Percentiles rank a stretch among this genome's conserved stretches.
Evolutionary conservation across 2,113 vertebrate genomes (phyloP).

Genomic region (Solea senegalensis): DNA sequence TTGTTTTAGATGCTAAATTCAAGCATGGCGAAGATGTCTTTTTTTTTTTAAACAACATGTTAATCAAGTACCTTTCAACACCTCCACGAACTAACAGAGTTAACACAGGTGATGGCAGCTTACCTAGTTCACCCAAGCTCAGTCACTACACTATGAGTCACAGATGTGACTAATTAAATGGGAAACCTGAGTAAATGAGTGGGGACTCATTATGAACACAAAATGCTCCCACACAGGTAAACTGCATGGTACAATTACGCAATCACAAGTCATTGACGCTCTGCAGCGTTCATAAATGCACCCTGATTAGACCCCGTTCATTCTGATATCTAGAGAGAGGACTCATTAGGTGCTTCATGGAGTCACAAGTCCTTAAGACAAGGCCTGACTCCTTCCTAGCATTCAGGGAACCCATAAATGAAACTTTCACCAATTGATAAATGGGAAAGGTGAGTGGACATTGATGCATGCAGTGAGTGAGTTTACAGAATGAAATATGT

Average conservation of each 20-base stretch:
- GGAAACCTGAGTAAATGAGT: neutral
- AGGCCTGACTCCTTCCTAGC: too few species aligned
- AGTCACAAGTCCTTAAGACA: neutral
- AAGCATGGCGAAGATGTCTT: neutral
- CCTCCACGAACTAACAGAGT: neutral
- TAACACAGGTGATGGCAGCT: neutral
- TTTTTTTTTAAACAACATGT: neutral
- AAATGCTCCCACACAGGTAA: neutral
- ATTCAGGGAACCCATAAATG: too few species aligned
- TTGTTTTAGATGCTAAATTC: neutral
- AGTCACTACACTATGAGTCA: conserved; percentile 1
- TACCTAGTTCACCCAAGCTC: conserved; percentile 2
- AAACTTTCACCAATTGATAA: too few species aligned
- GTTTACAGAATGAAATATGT: too few species aligned
- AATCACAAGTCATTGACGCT: neutral
- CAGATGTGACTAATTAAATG: neutral
- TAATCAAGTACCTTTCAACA: conserved; percentile 4
- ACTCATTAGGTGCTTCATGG: too few species aligned
- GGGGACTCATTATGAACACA: neutral
- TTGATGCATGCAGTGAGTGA: too few species aligned
- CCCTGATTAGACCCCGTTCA: neutral
- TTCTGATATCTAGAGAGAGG: neutral
- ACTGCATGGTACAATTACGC: neutral
- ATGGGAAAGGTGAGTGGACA: too few species aligned
- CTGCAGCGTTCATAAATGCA: neutral